Base-by-base conservation (phyloP, 2,888 invertebrate species). In the Noctua pronuba region DNA sequence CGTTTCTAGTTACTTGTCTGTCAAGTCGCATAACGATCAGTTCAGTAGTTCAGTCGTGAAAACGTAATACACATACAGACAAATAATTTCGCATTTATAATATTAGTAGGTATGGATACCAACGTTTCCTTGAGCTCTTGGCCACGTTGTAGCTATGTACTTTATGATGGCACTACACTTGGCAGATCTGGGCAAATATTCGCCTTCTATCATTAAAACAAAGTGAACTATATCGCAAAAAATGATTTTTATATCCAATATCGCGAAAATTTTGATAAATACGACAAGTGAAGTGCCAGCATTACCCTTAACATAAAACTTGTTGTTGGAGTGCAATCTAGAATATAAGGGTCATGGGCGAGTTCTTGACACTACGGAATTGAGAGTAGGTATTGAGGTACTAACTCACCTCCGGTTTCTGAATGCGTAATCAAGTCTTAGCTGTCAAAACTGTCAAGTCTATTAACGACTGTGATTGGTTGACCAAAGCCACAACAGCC, bases 391-490 rank as follows among this genome's bases (percentile, higher is more conserved):
- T 60, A 44, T 18, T 66, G 35, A 73, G 66, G 24, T 46, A 79
- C 46, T 46, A n/a, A 58, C 24, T 58, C 41, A 55, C 72, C 41
- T 62, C 49, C 28, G 44, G 41, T 73, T 79, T 60, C 18, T 79
- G 80, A 79, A 80, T 73, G 6, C 35, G 1, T 79, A 80, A 79
- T 80, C 11, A 79, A 73, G 60, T 67, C 16, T 38, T 4, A 11
- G 31, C 21, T 79, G 73, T 79, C 67, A 79, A 67, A 79, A 55
- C 73, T 80, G 73, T 80, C 79, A 79, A 80, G 35, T 46, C n/a
- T 67, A 73, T 62, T 62, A 79, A 62, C 28, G 16, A 52, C 24
- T 67, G 73, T 79, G 35, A 79, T 62, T 62, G 60, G 73, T 67
- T 52, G 62, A 67, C 44, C 44, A 38, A 52, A 52, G 49, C 55